phyloP scores from a whole-genome alignment of 2,888 invertebrate genomes.

The Megastigmus dorsalis region DNA sequence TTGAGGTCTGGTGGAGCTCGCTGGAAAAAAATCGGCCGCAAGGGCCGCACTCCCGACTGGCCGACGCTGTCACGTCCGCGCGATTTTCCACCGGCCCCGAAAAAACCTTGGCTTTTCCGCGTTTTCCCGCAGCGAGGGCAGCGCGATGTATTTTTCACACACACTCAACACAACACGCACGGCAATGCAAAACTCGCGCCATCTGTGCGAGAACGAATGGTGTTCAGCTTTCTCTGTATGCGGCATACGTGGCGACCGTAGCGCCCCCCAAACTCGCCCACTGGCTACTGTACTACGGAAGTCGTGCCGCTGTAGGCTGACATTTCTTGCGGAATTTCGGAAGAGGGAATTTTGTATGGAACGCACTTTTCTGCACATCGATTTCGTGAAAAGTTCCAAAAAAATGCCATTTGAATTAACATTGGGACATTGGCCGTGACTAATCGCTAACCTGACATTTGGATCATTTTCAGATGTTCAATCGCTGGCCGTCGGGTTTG shows the following conservation, averaged over 20 bases:
- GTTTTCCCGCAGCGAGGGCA: slow-evolving; percentile 26
- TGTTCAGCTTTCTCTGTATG: background rate
- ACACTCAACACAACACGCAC: slow-evolving; percentile 44
- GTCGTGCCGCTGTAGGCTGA: no score
- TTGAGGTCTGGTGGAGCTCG: background rate
- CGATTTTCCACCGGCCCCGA: slow-evolving; percentile 14
- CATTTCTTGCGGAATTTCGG: no score
- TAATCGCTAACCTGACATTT: no score
- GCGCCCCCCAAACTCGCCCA: slow-evolving; percentile 20
- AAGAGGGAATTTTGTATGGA: no score
- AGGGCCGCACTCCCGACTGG: slow-evolving; percentile 23
- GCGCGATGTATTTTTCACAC: slow-evolving; percentile 46
- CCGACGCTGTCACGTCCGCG: background rate
- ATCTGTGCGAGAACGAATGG: slow-evolving; percentile 27
- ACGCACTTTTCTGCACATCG: no score
- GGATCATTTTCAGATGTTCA: no score
- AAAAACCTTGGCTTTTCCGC: slow-evolving; percentile 31
- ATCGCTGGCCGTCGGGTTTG: background rate
- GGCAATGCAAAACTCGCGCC: slow-evolving; percentile 43
- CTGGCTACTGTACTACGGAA: slow-evolving; percentile 3
- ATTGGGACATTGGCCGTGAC: no score
- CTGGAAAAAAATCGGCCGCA: slow-evolving; percentile 13
- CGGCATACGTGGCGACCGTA: background rate
- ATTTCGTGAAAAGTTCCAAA: no score
- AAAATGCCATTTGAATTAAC: no score